Base-by-base conservation (phyloP, 2,113 vertebrate genomes). In the Cercopithecus mona region DNA sequence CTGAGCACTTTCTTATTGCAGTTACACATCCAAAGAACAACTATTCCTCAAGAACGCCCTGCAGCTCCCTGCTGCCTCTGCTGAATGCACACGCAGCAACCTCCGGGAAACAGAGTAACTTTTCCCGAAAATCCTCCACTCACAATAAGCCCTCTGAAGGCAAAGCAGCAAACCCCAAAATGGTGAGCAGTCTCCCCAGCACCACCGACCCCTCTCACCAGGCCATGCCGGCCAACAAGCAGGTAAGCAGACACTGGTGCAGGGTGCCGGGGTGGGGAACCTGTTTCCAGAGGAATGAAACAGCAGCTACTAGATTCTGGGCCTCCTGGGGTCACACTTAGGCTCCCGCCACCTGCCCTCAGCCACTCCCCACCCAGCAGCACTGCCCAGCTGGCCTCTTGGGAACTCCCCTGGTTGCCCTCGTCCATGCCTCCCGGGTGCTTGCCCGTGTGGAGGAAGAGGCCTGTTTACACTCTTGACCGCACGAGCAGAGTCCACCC, bases 11-110 rank as follows among this genome's bases (percentile, higher is more conserved):
- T 78, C 84, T 92, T 50, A 81, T 98, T 96, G 57, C 90, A 99
- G 99, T 99, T 98, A 99, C 98, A 83, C 99, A 99, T 59, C 99
- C 99, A 98, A 99, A 99, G 98, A 99, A 99, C 97, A 99, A 94
- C 97, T 99, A 99, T 55, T 99, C 99, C 96, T 98, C 98, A 68
- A 98, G 99, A 97, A 86, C 98, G 45, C 98, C 98, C 6, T 98
- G 98, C 97, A 98, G 92, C 93, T 95, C 96, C 43, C 80, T 98
- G 85, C 97, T 99, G 92, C 98, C 98, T 55, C 98, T 98, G 96
- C 40, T 98, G 59, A 98, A 93, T 11, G 68, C 97, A 0, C 98
- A 98, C 1, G 35, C 91, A n/a, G 94, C 97, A 61, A 20, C 95
- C 97, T 94, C 97, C 23, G 97, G 98, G 70, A 98, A 97, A 84